Base-by-base conservation (phyloP, 2,113 vertebrate species). In the Trogon melanurus region DNA sequence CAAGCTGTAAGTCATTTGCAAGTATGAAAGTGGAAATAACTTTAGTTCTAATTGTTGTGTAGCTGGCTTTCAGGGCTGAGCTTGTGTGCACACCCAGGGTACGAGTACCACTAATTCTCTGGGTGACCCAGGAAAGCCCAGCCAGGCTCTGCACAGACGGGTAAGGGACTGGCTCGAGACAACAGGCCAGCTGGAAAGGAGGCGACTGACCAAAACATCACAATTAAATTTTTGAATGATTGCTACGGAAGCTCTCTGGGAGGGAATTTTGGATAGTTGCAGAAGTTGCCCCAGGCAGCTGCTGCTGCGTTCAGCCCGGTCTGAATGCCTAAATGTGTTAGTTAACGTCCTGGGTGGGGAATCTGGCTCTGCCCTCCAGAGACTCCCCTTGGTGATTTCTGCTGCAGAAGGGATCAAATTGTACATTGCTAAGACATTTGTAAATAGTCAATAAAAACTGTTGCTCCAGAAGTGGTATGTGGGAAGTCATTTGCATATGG, bases 221-320 rank as follows among this genome's bases (percentile, higher is more conserved):
- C 91, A 56, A 61, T 82, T 73, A 53, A 10, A 41, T n/a, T 51
- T 80, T 14, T 76, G 72, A 89, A 16, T 58, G 47, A 60, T 6
- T 62, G 51, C 20, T 51, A 29, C 1, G n/a, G 67, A 29, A 91
- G 27, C 60, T 90, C 38, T 60, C 62, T 48, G 91, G 88, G 88
- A 66, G 0, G 2, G 56, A 66, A 48, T 80, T 92, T 57, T 86
- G 91, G 79, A 74, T 69, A 47, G 56, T 34, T 66, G 64, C 23
- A 79, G 82, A 80, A 85, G 64, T 66, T 62, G 82, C 80, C 53
- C 16, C 81, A 79, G 87, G 91, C 84, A 94, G 34, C 70, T 91
- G 65, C 82, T 90, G 75, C 69, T 92, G 85, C 66, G 51, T 50
- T 69, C 34, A 88, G 45, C 53, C 53, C 7, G 10, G 16, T 14